A percentile compares a stretch with the other conserved stretches of the same genome.
Conservation (phyloP, 2,888 invertebrate genomes). For the Synergus umbraculus region DNA sequence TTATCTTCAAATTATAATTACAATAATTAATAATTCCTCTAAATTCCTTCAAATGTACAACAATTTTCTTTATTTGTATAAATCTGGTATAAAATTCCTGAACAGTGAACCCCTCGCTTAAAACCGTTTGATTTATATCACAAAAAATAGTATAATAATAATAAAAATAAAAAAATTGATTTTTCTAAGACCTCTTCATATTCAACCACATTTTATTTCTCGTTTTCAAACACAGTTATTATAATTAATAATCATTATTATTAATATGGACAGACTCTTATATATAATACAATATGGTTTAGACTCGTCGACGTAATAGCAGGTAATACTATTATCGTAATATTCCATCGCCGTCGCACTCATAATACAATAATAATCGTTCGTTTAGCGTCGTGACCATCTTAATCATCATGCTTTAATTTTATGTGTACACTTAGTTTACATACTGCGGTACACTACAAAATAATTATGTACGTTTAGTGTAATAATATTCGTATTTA, state of each 20-base stretch:
- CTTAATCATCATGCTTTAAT: slow-evolving; percentile 61
- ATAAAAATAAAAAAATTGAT: slow-evolving; percentile 43
- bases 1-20: too few species aligned
- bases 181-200: slow-evolving; percentile 67
- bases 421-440: slow-evolving; percentile 74
- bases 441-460: slow-evolving; percentile 76
- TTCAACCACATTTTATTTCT: slow-evolving; percentile 78
- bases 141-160: background rate
- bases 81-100: too few species aligned
- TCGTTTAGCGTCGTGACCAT: slow-evolving; percentile 62
- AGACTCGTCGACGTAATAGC: slow-evolving; percentile 76
- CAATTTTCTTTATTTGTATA: too few species aligned
- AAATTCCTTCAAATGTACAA: too few species aligned
- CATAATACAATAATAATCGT: slow-evolving; percentile 71
- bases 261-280: slow-evolving; percentile 78
- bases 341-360: slow-evolving; percentile 68
- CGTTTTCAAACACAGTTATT: slow-evolving; percentile 78
- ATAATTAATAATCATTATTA: slow-evolving; percentile 77
- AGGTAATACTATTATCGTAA: slow-evolving; percentile 76
- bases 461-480: slow-evolving; percentile 75
- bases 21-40: too few species aligned
- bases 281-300: slow-evolving; percentile 77
- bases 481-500: slow-evolving; percentile 66
- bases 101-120: too few species aligned
- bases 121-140: too few species aligned